Conservation (phyloP, 2,888 invertebrate species). For the Smittia sp. region DNA sequence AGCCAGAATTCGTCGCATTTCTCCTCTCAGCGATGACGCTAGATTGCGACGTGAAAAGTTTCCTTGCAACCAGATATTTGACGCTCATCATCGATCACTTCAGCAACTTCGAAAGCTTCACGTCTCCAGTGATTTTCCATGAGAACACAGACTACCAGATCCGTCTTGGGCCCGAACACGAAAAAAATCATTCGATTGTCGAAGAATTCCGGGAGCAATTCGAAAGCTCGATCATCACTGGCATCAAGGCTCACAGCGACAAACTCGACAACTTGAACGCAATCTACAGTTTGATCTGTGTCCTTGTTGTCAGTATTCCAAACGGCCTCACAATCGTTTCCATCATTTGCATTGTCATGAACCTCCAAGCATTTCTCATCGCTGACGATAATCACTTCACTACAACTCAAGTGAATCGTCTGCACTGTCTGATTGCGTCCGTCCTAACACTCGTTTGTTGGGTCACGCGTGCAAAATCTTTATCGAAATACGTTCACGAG, state of each 20-base stretch:
- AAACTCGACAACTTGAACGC: slow-evolving; percentile 57
- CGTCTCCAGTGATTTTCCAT: slow-evolving; percentile 57
- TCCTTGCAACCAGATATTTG: slow-evolving; percentile 58
- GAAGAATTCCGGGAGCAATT: background rate
- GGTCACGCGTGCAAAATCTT: slow-evolving; percentile 59
- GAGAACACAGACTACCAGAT: slow-evolving; percentile 54
- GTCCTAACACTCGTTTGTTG: slow-evolving; percentile 63
- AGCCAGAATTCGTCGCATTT: slow-evolving; percentile 55
- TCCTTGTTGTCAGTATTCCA: slow-evolving; percentile 60
- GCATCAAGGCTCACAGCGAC: slow-evolving; percentile 54
- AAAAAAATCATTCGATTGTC: background rate
- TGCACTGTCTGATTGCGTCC: slow-evolving; percentile 61
- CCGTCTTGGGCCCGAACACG: slow-evolving; percentile 49
- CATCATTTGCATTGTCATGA: slow-evolving; percentile 60
- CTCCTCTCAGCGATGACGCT: slow-evolving; percentile 57
- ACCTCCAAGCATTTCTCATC: slow-evolving; percentile 59
- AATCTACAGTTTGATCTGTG: slow-evolving; percentile 57
- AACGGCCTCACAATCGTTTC: slow-evolving; percentile 62
- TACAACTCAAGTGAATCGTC: slow-evolving; percentile 53
- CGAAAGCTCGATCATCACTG: slow-evolving; percentile 47
- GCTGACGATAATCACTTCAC: slow-evolving; percentile 50
- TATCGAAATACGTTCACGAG: slow-evolving; percentile 60
- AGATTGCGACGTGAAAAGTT: slow-evolving; percentile 53
- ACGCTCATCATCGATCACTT: slow-evolving; percentile 59
- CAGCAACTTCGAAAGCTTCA: slow-evolving; percentile 54